Percentiles rank a stretch among this genome's conserved stretches.
Evolutionary conservation across 2,888 invertebrate genomes (phyloP).

Genomic region (Boloria euphrosyne): DNA sequence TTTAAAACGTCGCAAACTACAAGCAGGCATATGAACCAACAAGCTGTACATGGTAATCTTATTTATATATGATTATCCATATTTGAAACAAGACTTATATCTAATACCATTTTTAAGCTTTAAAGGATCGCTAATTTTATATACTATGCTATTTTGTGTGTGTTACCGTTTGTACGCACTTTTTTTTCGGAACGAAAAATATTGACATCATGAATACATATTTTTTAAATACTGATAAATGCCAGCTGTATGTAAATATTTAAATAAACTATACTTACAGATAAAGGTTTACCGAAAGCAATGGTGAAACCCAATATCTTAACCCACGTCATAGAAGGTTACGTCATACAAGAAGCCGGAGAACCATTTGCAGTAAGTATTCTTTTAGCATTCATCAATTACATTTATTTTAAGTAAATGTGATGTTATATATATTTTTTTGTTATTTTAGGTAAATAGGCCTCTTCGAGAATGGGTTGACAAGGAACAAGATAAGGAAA

Average conservation of each 20-base stretch:
- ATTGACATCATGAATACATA: too few relatives aligned
- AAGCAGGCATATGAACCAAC: constrained; percentile 60
- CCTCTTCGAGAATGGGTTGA: constrained; percentile 73
- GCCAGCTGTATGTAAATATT: too few relatives aligned
- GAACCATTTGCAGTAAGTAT: constrained; percentile 93
- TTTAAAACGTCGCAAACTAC: constrained; percentile 62
- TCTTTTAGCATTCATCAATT: not conserved
- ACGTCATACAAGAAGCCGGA: constrained; percentile 96
- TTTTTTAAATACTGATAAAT: too few relatives aligned
- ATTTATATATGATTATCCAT: not conserved
- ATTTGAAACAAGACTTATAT: not conserved
- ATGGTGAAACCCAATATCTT: constrained; percentile 97
- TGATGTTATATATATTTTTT: not conserved
- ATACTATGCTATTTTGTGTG: too few relatives aligned
- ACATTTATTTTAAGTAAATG: not conserved
- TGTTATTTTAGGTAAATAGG: constrained; percentile 68
- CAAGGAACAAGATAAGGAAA: constrained; percentile 80
- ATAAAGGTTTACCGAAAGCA: constrained; percentile 89
- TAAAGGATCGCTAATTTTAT: too few relatives aligned
- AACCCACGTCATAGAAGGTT: constrained; percentile 98
- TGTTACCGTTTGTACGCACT: too few relatives aligned
- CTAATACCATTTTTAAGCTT: too few relatives aligned
- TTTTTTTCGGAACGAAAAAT: too few relatives aligned
- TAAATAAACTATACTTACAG: constrained; percentile 45
- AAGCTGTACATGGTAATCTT: constrained; percentile 57